Conservation (phyloP, 2,888 invertebrate species). For the Gymnocheta viridis region DNA sequence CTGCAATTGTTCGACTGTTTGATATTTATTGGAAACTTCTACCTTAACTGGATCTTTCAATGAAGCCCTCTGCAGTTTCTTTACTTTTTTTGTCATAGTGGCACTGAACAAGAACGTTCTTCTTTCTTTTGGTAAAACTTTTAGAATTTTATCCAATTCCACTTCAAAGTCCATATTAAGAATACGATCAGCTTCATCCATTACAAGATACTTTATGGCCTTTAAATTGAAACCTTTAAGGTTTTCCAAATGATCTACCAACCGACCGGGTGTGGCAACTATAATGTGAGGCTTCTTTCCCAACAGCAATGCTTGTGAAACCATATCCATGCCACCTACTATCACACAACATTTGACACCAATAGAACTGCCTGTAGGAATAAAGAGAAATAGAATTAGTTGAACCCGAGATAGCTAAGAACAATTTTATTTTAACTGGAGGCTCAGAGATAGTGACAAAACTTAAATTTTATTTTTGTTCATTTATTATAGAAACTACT, state of each 20-base stretch:
- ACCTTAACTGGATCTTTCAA: slow-evolving; percentile 96
- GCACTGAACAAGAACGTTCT: slow-evolving; percentile 98
- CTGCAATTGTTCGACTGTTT: slow-evolving; percentile 97
- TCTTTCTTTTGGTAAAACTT: slow-evolving; percentile 93
- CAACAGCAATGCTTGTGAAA: slow-evolving; percentile 93
- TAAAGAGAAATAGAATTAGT: not conserved
- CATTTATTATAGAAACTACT: slow-evolving; percentile 46
- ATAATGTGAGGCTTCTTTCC: slow-evolving; percentile 98
- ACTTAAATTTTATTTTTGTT: slow-evolving; percentile 27
- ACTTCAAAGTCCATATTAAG: slow-evolving; percentile 99
- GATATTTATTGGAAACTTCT: slow-evolving; percentile 97
- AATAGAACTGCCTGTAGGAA: slow-evolving; percentile 88
- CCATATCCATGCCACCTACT: slow-evolving; percentile 99
- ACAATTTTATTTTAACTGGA: not conserved
- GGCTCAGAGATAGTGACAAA: slow-evolving; percentile 57
- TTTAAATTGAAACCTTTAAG: slow-evolving; percentile 98
- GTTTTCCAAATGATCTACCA: slow-evolving; percentile 98
- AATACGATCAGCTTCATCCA: slow-evolving; percentile 99
- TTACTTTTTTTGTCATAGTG: slow-evolving; percentile 99
- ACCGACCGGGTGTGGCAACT: slow-evolving; percentile 97
- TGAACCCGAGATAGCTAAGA: not conserved
- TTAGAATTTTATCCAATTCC: slow-evolving; percentile 97
- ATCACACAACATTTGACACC: slow-evolving; percentile 98
- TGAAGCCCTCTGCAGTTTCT: slow-evolving; percentile 97
- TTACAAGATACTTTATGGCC: slow-evolving; percentile 94